Evolutionary conservation across 2,113 vertebrate species (phyloP), one percentile per base, ranked within the genome.

Genomic region (Willisornis vidua): DNA sequence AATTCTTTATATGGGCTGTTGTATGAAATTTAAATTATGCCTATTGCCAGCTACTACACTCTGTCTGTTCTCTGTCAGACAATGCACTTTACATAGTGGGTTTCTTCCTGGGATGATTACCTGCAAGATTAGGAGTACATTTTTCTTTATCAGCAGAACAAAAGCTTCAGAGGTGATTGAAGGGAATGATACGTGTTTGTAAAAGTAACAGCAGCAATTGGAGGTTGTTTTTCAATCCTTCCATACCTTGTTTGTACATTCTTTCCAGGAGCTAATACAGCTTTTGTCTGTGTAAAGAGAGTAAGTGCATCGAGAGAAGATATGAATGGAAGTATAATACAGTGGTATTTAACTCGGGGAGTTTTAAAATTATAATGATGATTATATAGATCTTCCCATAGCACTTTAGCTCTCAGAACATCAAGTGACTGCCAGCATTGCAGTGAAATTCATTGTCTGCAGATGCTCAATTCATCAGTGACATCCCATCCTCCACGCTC

Each of bases 1-100:
- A 80, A 90, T 93, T 90, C 39, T 86, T 37, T 88, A 71, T 73
- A 78, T 77, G 52, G 83, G 82, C 82, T 80, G 93, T 68, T 94
- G 85, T 93, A 76, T 68, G 89, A 97, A 97, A 95, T 96, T 89
- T 93, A 96, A 96, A 95, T 96, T 92, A 85, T 81, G 67, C 87
- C 88, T 96, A 76, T 77, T 93, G 76, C 79, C 39, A 76, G 62
- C 67, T 82, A 63, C 75, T 62, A 23, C 49, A 41, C 49, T 49
- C 29, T 12, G 2, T 94, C 92, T 95, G 18, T 90, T 89, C 74
- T 93, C 61, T 61, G 10, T 88, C 95, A 97, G 76, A 94, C 95
- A 94, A 93, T 66, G 85, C 48, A 39, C 57, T 80, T 43, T 48
- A 18, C 48, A 11, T 65, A 68, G 62, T 55, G 84, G 12, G 33